A percentile compares a stretch with the other conserved stretches of the same genome.
phyloP scores from a whole-genome alignment of 2,888 invertebrate genomes.

The Iphiclides podalirius region DNA sequence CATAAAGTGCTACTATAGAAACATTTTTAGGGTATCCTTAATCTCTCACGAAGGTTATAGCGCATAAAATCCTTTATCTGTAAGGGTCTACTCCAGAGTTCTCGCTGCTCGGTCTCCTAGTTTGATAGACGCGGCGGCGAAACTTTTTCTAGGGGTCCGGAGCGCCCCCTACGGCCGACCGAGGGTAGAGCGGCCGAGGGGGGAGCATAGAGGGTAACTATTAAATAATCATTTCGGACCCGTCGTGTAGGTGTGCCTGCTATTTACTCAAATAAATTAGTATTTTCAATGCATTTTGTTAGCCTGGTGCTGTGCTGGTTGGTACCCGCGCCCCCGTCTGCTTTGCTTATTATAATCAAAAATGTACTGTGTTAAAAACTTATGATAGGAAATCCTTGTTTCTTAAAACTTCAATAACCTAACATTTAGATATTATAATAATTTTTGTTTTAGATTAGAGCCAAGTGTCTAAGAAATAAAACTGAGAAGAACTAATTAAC shows the following conservation, averaged over 20 bases:
- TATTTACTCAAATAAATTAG: constrained; percentile 59
- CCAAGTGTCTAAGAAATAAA: too few species aligned
- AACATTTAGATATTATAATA: too few species aligned
- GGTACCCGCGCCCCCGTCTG: too few species aligned
- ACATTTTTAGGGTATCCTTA: neutral
- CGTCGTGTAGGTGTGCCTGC: constrained; percentile 54
- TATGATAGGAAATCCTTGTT: too few species aligned
- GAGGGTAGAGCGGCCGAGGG: constrained; percentile 37
- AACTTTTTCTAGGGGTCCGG: constrained; percentile 69
- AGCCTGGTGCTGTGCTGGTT: constrained; percentile 32
- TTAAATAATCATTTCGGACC: constrained; percentile 70
- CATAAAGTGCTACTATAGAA: too few species aligned
- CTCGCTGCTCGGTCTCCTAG: constrained; percentile 46
- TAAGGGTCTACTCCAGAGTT: constrained; percentile 38
- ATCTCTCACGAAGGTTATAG: constrained; percentile 26
- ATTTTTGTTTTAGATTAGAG: too few species aligned
- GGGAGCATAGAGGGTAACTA: constrained; percentile 47
- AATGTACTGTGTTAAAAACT: too few species aligned
- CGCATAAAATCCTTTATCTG: constrained; percentile 30
- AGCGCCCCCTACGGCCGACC: constrained; percentile 57
- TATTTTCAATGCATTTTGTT: constrained; percentile 35
- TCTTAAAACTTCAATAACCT: too few species aligned
- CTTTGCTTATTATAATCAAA: too few species aligned
- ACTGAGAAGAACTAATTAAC: too few species aligned
- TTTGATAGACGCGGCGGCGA: constrained; percentile 65